Conservation (phyloP, 2,113 vertebrate species). For the Rhinolophus sinicus region DNA sequence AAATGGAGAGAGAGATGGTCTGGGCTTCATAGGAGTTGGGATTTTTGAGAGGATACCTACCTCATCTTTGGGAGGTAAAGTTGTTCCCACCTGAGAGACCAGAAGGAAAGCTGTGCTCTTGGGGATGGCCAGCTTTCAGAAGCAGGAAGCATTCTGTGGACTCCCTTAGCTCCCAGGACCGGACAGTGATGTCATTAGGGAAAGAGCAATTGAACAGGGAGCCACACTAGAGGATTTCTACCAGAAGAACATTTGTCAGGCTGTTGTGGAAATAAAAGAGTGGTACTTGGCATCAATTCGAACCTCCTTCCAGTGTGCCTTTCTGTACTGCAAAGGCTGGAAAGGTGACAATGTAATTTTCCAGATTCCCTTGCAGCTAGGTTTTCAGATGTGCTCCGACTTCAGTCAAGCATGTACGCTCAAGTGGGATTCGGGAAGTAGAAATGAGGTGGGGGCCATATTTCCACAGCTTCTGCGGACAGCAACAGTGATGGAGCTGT, state of each 20-base stretch:
- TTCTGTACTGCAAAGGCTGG: not conserved
- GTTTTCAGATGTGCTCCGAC: not conserved
- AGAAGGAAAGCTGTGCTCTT: not conserved
- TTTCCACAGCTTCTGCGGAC: not conserved
- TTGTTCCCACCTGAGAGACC: not conserved
- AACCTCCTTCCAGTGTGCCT: not conserved
- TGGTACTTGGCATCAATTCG: not conserved
- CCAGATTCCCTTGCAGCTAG: not conserved
- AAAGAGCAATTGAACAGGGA: not conserved
- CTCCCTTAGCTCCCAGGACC: not conserved
- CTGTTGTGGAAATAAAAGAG: not conserved
- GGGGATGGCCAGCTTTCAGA: not conserved
- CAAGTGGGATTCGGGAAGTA: not conserved
- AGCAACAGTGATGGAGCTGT: not conserved
- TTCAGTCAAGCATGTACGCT: not conserved
- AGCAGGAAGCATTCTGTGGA: not conserved
- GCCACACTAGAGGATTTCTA: not conserved
- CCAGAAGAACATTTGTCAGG: not conserved
- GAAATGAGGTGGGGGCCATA: not conserved
- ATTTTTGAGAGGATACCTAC: not conserved
- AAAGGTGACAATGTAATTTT: not conserved
- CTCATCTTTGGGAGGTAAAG: not conserved
- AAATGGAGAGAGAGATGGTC: not conserved
- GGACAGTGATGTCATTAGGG: not conserved
- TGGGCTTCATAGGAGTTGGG: not conserved